Conservation (phyloP, 2,888 invertebrate species). For the Stenolophus ochropezus region DNA sequence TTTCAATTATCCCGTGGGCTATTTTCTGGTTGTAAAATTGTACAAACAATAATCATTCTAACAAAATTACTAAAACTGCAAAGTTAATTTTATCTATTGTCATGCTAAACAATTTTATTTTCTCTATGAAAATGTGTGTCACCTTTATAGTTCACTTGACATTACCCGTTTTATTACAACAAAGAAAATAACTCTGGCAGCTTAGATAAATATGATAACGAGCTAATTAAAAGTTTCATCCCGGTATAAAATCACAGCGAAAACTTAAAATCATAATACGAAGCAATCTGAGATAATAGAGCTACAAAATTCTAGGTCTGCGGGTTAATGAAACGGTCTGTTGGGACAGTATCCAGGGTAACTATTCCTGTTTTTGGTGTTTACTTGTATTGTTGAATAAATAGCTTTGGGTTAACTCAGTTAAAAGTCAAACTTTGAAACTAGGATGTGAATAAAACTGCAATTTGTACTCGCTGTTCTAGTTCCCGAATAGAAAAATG, state of each 20-base stretch:
- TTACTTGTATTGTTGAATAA: slow-evolving; percentile 28
- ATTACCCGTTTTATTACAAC: neutral
- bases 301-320: neutral
- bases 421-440: slow-evolving; percentile 32
- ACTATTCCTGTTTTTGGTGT: slow-evolving; percentile 23
- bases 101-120: no score
- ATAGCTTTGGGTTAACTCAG: slow-evolving; percentile 3
- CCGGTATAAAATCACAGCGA: neutral
- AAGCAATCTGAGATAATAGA: neutral
- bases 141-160: neutral
- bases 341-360: slow-evolving; percentile 6
- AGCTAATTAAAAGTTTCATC: neutral
- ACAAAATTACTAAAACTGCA: no score
- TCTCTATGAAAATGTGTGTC: neutral
- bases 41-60: no score
- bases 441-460: slow-evolving; percentile 15
- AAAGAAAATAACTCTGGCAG: neutral
- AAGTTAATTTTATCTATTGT: no score
- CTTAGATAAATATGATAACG: neutral
- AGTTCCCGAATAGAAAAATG: slow-evolving; percentile 1
- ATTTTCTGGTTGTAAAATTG: no score
- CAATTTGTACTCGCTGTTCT: slow-evolving; percentile 6
- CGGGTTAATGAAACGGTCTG: neutral
- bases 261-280: neutral
- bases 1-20: no score